These are phyloP conservation scores for Galleria mellonella DNA, from an alignment of 1,140 invertebrate genomes.

Conservation along the genomic window DNA sequence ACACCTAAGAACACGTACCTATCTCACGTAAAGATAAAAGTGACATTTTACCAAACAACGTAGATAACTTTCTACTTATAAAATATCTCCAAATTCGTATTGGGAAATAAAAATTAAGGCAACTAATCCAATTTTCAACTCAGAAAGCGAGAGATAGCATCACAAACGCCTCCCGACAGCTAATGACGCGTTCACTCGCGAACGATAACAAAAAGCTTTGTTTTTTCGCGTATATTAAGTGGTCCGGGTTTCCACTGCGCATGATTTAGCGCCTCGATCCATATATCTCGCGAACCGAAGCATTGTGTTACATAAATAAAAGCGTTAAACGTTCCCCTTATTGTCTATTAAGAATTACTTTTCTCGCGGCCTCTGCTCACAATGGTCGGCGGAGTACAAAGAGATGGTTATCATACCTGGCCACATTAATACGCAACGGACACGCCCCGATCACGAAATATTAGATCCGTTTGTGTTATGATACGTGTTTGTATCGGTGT, in stretches of 20 bases:
- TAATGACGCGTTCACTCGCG: too few species aligned
- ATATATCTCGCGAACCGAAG: conserved; percentile 42
- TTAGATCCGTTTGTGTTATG: conserved; percentile 53
- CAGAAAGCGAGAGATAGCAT: too few species aligned
- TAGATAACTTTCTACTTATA: too few species aligned
- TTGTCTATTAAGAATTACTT: conserved; percentile 72
- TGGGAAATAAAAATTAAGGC: too few species aligned
- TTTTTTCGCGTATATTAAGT: background rate
- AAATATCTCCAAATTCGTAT: too few species aligned
- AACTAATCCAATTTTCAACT: too few species aligned
- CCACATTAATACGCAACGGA: conserved; percentile 59
- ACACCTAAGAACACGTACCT: too few species aligned
- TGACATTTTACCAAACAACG: too few species aligned
- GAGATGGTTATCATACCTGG: conserved; percentile 49
- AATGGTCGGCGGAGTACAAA: conserved; percentile 48
- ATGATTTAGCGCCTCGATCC: conserved; percentile 15
- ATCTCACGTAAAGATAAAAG: too few species aligned
- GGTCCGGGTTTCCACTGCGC: conserved; percentile 1
- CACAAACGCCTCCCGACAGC: too few species aligned
- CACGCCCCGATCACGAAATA: conserved; percentile 57
- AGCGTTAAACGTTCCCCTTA: conserved; percentile 53
- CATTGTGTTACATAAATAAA: conserved; percentile 62
- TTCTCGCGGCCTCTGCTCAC: conserved; percentile 46
- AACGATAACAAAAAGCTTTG: too few species aligned
- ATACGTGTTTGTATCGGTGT: conserved; percentile 24